Evolutionary conservation across 2,797 vertebrate genomes (phyloP).

Genomic region (Florisuga fusca): DNA sequence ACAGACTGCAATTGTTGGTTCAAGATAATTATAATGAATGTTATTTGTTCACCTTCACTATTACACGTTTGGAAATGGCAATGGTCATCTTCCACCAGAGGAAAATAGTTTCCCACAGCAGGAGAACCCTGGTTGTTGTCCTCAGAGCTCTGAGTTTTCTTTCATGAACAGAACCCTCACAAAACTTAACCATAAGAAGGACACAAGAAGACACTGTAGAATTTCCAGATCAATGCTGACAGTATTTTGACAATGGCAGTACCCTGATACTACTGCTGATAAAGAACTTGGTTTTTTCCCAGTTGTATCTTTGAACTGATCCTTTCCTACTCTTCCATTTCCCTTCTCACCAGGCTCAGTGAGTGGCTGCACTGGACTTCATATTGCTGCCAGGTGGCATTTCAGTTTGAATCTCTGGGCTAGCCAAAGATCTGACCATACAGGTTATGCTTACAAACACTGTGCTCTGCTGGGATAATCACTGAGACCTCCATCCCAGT

Average conservation of each 20-base stretch:
- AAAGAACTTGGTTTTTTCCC: neutral
- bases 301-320: neutral
- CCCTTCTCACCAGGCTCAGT: neutral
- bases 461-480: neutral
- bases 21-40: neutral
- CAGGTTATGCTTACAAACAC: neutral
- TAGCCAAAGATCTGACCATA: neutral
- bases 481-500: neutral
- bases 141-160: neutral
- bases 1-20: slow-evolving; percentile 36
- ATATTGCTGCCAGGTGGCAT: neutral
- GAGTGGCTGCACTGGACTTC: neutral
- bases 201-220: neutral
- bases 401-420: neutral
- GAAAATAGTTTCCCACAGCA: neutral
- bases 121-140: neutral
- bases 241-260: neutral
- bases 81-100: neutral
- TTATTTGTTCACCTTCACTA: slow-evolving; percentile 23
- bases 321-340: neutral
- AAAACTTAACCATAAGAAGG: neutral
- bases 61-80: neutral
- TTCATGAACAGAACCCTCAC: neutral
- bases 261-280: neutral
- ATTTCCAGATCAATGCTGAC: neutral